Percentiles rank a stretch among this genome's conserved stretches.
phyloP scores from a whole-genome alignment of 2,888 invertebrate species.

The Neoscelio sp. region DNA sequence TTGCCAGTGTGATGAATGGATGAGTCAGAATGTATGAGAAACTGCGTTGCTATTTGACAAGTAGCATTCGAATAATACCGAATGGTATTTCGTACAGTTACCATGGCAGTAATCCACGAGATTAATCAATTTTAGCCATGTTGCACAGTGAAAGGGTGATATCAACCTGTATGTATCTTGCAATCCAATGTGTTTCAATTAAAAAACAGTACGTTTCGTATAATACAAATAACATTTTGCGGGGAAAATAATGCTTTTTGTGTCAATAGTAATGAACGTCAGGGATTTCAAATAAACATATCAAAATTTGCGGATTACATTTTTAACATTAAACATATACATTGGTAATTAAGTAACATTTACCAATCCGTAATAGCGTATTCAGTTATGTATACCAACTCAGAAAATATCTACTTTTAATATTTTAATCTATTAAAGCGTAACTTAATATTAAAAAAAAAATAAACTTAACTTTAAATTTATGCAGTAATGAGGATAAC shows the following conservation, averaged over 20 bases:
- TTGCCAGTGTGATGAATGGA: slow-evolving; percentile 63
- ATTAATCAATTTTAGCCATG: slow-evolving; percentile 63
- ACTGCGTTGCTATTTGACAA: slow-evolving; percentile 64
- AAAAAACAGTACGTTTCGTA: slow-evolving; percentile 40
- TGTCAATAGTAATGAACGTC: slow-evolving; percentile 4
- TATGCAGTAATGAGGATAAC: too few species aligned
- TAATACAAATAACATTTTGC: background rate
- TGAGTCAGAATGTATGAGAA: slow-evolving; percentile 60
- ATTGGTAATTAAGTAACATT: too few species aligned
- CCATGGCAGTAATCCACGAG: slow-evolving; percentile 53
- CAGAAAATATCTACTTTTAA: too few species aligned
- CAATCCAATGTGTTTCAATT: slow-evolving; percentile 59
- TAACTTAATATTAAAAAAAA: too few species aligned
- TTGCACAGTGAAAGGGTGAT: slow-evolving; percentile 31
- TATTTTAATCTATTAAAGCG: too few species aligned
- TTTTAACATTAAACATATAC: too few species aligned
- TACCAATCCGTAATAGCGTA: too few species aligned
- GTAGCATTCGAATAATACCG: slow-evolving; percentile 64
- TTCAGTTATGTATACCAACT: too few species aligned
- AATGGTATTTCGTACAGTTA: slow-evolving; percentile 50
- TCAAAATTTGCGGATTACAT: slow-evolving; percentile 5
- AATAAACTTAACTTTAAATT: too few species aligned
- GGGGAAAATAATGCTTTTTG: slow-evolving; percentile 20
- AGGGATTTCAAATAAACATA: background rate
- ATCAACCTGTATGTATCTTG: slow-evolving; percentile 44